Conservation (phyloP, 2,888 invertebrate genomes). For the Eumerus sabulonum region DNA sequence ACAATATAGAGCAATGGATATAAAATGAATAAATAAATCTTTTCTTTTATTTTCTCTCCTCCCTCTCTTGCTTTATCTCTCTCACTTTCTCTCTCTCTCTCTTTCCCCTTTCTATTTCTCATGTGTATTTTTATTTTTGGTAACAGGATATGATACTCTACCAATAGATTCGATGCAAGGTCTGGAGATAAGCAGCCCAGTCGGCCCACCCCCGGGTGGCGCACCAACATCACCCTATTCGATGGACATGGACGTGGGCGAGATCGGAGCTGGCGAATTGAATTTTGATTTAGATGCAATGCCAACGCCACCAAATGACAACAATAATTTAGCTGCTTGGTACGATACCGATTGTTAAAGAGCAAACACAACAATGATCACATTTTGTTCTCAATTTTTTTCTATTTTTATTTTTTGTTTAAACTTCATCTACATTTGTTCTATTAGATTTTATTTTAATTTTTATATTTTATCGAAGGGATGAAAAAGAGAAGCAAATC, state of each 20-base stretch:
- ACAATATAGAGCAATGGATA: conserved; percentile 24
- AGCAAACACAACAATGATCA: conserved; percentile 26
- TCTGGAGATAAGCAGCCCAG: conserved; percentile 87
- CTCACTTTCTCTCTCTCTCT: conserved; percentile 42
- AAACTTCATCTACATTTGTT: conserved; percentile 58
- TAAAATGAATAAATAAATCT: conserved; percentile 17
- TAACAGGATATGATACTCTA: conserved; percentile 96
- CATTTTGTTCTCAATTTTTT: conserved; percentile 57
- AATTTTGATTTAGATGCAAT: conserved; percentile 89
- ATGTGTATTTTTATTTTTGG: conserved; percentile 49
- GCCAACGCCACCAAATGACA: conserved; percentile 91
- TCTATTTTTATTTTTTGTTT: conserved; percentile 61
- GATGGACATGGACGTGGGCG: conserved; percentile 93
- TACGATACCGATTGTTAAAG: conserved; percentile 97
- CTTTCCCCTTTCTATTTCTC: conserved; percentile 20
- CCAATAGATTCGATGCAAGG: conserved; percentile 98
- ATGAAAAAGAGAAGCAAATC: too few species aligned
- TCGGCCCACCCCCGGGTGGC: conserved; percentile 77
- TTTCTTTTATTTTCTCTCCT: conserved; percentile 6
- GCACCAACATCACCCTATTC: conserved; percentile 83
- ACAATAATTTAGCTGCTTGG: conserved; percentile 97
- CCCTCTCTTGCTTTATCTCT: conserved; percentile 31
- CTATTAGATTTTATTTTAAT: conserved; percentile 42
- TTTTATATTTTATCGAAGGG: conserved; percentile 12
- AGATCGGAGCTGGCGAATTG: conserved; percentile 86